Base-by-base conservation (phyloP, 2,888 invertebrate genomes). In the Encarsia formosa region DNA sequence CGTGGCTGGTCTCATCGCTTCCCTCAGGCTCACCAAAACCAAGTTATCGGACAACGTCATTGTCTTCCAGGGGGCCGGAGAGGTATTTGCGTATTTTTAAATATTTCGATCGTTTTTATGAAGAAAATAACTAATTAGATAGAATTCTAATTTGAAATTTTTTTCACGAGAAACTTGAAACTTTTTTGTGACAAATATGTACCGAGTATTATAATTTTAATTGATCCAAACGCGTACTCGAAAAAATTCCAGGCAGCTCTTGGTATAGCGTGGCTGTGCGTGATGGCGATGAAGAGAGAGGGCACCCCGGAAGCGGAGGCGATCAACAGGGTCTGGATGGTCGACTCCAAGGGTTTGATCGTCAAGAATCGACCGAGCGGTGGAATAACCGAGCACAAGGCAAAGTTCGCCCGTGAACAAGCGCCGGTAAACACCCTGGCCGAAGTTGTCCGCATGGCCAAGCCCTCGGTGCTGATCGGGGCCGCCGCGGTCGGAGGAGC, bases 1-100 rank as follows among this genome's bases (percentile, higher is more conserved):
- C 11, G 88, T 98, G 19, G 94, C 93, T 13, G 99, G 99, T 0
- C 78, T 99, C 41, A 72, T 98, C 57, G 91, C 96, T 32, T 88
- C 92, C 20, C 79, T 94, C 35, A 80, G 88, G 54, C 77, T 96
- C 63, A 96, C 95, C 11, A 84, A 87, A 60, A 91, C 84, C 59
- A 81, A 81, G 61, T 78, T 99, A 24, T 83, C 84, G 2, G 90
- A 97, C 18, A 89, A 96, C 70, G 84, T 81, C 22, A 85, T 97
- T 64, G 84, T 98, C 1, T 97, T 99, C 80, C 88, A 93, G 73
- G 98, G 98, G 15, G 98, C 98, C 44, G 98, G 98, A 55, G 97
- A 97, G 82, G 91, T 91, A 66, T n/a, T n/a, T n/a, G n/a, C n/a
- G n/a, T n/a, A n/a, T n/a, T n/a, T n/a, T n/a, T n/a, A n/a, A n/a